These are phyloP conservation scores for Elaphurus davidianus DNA, from an alignment of 2,113 vertebrate species.

Conservation along the genomic window DNA sequence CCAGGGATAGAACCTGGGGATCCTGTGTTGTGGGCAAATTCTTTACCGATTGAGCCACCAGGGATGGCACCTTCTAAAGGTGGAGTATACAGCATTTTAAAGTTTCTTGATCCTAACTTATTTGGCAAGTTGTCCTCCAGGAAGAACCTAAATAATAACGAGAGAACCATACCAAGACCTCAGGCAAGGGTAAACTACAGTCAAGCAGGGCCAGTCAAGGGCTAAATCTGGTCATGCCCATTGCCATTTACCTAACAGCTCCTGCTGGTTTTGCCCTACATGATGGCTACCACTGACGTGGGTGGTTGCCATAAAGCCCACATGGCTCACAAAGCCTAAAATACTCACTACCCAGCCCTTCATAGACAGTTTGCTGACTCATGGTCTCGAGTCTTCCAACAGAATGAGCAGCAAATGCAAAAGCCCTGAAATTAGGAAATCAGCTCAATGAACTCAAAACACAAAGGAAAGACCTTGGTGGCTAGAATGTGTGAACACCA, in stretches of 20 bases:
- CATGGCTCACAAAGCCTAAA: neutral
- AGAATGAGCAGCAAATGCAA: neutral
- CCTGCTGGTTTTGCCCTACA: neutral
- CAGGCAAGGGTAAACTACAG: neutral
- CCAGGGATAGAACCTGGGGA: neutral
- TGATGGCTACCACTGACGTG: neutral
- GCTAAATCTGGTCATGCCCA: neutral
- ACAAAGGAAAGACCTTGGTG: neutral
- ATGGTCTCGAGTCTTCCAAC: neutral
- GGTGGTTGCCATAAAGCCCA: neutral
- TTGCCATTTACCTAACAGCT: neutral
- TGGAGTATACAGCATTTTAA: neutral
- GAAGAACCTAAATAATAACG: constrained; percentile 16
- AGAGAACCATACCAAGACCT: neutral
- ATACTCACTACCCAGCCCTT: neutral
- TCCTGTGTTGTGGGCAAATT: neutral
- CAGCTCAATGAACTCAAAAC: neutral
- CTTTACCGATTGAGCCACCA: neutral
- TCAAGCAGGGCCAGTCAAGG: neutral
- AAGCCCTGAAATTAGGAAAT: neutral
- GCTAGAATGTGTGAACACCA: neutral
- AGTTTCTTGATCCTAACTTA: neutral
- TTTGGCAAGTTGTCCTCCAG: neutral
- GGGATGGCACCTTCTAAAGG: neutral
- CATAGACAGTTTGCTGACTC: neutral